Evolutionary conservation across 2,888 invertebrate genomes (phyloP), one percentile per base, ranked within the genome.

Genomic region (Aphelenchoides bicaudatus): DNA sequence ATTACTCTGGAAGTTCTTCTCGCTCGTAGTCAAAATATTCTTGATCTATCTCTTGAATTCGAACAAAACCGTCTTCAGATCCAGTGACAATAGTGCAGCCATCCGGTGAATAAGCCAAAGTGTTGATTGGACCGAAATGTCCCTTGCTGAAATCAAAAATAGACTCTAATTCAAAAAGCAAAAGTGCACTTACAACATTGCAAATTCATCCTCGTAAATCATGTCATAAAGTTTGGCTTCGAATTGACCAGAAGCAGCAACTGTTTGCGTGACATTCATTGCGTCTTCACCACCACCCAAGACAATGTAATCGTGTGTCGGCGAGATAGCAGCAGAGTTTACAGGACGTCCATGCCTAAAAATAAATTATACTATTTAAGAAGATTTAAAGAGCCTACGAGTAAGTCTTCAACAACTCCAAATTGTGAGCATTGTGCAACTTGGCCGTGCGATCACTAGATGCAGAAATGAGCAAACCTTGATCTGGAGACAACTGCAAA

Each of bases 241-340:
- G 80, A 99, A 99, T 83, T 96, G 96, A 53, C 96, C 98, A 62
- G 90, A 87, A 71, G 90, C 85, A 0, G 91, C 87, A 0, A 91
- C 90, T 0, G 93, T 94, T 1, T 91, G 92, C 43, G 93, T 93
- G 43, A 79, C 78, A 78, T 92, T 92, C 90, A 94, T 94, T 58
- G 98, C 98, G 81, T 99, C 98, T 83, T 99, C 98, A 74, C 98
- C 98, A 81, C 98, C 98, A 61, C 98, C 98, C 43, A 99, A 84
- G 1, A 93, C 81, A 78, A 87, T 96, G 83, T 99, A 96, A 81
- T 96, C 93, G 56, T 87, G 83, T 67, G 90, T 88, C 0, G 98
- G 96, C 65, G 94, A 93, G 63, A 99, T 88, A 1, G 94, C 88
- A 0, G 96, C 98, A 0, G 96, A 96, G 81, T 99, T 99, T 0